A percentile compares a stretch with the other conserved stretches of the same genome.
phyloP scores from a whole-genome alignment of 92 coral and sea anemone genomes.

The Micromussa lordhowensis region DNA sequence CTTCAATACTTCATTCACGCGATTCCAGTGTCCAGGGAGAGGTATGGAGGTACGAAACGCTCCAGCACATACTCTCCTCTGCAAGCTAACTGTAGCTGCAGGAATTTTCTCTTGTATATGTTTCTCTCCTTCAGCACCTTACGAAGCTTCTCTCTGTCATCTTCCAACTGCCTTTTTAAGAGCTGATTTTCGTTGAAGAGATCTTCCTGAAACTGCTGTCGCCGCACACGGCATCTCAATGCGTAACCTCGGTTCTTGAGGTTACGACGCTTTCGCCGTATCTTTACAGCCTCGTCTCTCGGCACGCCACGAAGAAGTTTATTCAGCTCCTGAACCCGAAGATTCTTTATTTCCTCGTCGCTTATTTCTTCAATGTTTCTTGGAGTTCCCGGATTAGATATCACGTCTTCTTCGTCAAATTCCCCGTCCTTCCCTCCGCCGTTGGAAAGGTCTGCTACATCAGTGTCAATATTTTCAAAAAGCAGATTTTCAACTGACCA shows the following conservation, averaged over 20 bases:
- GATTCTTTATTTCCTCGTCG: constrained; percentile 63
- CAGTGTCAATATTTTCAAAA: constrained; percentile 15
- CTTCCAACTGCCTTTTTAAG: constrained; percentile 45
- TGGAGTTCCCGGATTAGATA: constrained; percentile 28
- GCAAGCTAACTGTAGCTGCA: constrained; percentile 30
- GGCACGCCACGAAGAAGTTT: constrained; percentile 49
- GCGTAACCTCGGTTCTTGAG: constrained; percentile 81
- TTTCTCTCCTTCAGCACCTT: constrained; percentile 50
- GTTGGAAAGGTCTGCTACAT: constrained; percentile 11
- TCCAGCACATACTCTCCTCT: not conserved
- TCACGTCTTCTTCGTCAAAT: constrained; percentile 2
- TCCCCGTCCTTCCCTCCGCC: constrained; percentile 17
- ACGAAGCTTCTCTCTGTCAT: constrained; percentile 28
- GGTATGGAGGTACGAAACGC: not conserved
- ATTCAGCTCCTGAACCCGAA: constrained; percentile 71
- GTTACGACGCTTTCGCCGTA: constrained; percentile 69
- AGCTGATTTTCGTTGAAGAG: constrained; percentile 44
- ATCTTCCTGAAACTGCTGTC: constrained; percentile 35
- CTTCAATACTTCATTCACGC: not conserved
- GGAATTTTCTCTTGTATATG: constrained; percentile 3
- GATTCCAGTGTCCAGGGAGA: not conserved
- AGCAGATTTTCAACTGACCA: constrained; percentile 38
- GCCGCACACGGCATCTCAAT: constrained; percentile 68
- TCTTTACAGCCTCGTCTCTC: constrained; percentile 35
- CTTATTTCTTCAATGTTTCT: constrained; percentile 8